Evolutionary conservation across 2,888 invertebrate species (phyloP).

Genomic region (Acanthosepion pharaonis): DNA sequence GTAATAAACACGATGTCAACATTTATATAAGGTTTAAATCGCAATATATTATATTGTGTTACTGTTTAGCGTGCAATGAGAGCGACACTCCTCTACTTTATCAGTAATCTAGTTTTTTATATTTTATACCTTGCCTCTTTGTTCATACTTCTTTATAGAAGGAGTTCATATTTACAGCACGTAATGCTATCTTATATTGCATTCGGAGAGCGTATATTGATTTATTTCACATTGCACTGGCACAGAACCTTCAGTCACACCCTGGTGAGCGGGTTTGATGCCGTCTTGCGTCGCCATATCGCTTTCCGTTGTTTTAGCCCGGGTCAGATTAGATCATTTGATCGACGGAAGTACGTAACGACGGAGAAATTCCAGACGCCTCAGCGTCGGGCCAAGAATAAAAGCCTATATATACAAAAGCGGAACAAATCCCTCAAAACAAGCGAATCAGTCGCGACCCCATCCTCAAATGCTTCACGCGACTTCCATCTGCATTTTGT

Average conservation of each 20-base stretch:
- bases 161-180: not conserved
- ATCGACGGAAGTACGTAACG: not conserved
- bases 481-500: not conserved
- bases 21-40: not conserved
- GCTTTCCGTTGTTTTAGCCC: not conserved
- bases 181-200: not conserved
- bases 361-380: not conserved
- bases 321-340: not conserved
- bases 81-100: not conserved
- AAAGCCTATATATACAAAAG: not conserved
- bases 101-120: not conserved
- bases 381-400: not conserved
- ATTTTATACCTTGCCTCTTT: not conserved
- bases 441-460: not conserved
- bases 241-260: not conserved
- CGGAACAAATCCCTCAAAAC: not conserved
- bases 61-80: not conserved
- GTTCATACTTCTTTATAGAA: not conserved
- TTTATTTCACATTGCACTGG: not conserved
- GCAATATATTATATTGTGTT: not conserved
- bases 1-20: not conserved
- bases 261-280: not conserved
- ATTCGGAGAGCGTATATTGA: not conserved
- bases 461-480: not conserved
- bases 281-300: not conserved